phyloP scores from a whole-genome alignment of 2,113 vertebrate species.

The Connochaetes taurinus region DNA sequence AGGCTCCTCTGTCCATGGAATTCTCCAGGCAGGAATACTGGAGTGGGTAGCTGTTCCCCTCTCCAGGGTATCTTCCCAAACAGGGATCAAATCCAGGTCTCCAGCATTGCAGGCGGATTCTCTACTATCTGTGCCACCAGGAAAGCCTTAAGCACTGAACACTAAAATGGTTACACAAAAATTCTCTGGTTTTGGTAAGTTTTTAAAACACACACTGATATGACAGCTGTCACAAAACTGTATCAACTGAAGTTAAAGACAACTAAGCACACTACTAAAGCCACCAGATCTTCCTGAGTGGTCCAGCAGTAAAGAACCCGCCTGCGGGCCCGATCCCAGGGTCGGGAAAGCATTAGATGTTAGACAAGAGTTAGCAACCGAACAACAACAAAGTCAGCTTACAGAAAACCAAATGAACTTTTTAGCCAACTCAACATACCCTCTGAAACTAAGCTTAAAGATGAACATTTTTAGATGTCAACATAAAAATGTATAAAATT shows the following conservation, averaged over 20 bases:
- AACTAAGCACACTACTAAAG: neutral
- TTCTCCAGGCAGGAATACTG: neutral
- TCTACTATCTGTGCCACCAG: neutral
- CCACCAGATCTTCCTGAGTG: neutral
- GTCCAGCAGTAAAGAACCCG: neutral
- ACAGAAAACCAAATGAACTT: neutral
- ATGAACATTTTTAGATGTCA: slow-evolving; percentile 12
- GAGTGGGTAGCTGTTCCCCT: neutral
- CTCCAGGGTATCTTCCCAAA: neutral
- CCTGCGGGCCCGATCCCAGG: neutral
- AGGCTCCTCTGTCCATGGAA: neutral
- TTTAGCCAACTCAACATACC: neutral
- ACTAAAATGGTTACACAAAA: neutral
- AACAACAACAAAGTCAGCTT: neutral
- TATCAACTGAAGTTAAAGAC: neutral
- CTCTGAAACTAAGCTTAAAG: neutral
- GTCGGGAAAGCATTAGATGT: neutral
- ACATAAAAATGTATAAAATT: neutral
- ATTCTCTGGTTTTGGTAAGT: neutral
- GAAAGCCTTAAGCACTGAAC: neutral
- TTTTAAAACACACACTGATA: neutral
- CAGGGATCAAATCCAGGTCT: neutral
- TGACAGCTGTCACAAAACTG: neutral
- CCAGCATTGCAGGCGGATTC: neutral
- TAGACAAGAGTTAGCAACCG: neutral